phyloP scores from a whole-genome alignment of 2,113 vertebrate genomes.

The Notothenia coriiceps region DNA sequence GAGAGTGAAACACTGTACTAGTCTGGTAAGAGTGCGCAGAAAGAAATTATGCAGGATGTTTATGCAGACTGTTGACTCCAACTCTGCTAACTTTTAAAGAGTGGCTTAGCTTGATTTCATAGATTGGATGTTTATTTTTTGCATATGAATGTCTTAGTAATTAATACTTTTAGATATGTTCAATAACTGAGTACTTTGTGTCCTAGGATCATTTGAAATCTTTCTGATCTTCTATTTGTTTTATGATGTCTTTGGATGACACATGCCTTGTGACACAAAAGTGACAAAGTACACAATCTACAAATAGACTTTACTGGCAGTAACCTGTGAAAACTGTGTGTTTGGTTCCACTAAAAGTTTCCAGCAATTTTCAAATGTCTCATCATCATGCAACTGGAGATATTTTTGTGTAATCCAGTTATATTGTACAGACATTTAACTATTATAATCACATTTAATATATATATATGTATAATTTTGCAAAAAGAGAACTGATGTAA shows the following conservation, averaged over 20 bases:
- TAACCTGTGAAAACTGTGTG: constrained; percentile 14
- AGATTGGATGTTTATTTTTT: background rate
- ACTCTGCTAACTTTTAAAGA: background rate
- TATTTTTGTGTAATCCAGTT: background rate
- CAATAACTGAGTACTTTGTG: background rate
- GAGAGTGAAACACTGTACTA: constrained; percentile 34
- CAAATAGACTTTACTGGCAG: constrained; percentile 21
- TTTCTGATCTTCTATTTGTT: background rate
- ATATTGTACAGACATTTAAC: background rate
- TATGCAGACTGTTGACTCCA: background rate
- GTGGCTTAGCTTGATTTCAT: background rate
- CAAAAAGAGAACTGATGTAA: background rate
- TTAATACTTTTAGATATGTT: background rate
- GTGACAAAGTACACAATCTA: constrained; percentile 53
- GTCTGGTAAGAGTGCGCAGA: background rate
- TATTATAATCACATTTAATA: background rate
- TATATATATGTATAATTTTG: background rate
- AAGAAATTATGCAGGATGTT: background rate
- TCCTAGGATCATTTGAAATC: background rate
- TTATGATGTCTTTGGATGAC: background rate
- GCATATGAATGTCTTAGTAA: background rate
- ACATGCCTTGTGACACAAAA: constrained; percentile 46
- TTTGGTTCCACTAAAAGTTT: background rate
- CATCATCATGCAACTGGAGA: background rate
- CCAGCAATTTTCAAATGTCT: background rate